Percentiles rank a stretch among this genome's conserved stretches.
These are phyloP conservation scores for Chloroclystis v-ata DNA, from an alignment of 2,888 invertebrate species.

Conservation along the genomic window DNA sequence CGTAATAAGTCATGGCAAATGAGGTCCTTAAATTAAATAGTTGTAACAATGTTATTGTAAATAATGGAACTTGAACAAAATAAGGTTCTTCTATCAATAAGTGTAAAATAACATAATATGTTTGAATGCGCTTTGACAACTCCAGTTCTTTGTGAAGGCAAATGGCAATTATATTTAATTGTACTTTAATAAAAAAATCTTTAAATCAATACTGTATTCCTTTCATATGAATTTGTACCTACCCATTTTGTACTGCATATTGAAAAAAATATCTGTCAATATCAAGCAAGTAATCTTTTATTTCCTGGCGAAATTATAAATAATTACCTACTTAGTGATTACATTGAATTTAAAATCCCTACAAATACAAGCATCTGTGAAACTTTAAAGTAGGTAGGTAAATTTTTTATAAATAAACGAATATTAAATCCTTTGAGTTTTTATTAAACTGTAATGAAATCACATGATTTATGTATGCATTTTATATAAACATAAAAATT, in stretches of 20 bases:
- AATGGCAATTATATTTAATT: background rate
- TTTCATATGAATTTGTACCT: background rate
- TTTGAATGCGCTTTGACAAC: slow-evolving; percentile 17
- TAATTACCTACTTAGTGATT: too few species aligned
- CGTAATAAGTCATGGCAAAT: background rate
- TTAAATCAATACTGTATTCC: background rate
- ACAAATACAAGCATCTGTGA: too few species aligned
- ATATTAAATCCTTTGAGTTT: too few species aligned
- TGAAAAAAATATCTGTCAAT: too few species aligned
- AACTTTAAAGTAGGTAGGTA: too few species aligned
- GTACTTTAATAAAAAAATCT: background rate
- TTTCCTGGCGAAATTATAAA: too few species aligned
- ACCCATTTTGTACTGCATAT: too few species aligned
- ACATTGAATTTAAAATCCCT: too few species aligned
- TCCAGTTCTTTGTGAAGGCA: slow-evolving; percentile 17
- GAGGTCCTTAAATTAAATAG: slow-evolving; percentile 5
- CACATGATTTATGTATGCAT: background rate
- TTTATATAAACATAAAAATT: background rate
- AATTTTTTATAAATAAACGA: too few species aligned
- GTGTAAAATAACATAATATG: slow-evolving; percentile 20
- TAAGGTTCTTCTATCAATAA: slow-evolving; percentile 15
- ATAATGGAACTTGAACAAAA: slow-evolving; percentile 15
- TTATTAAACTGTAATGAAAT: too few species aligned
- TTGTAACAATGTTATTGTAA: slow-evolving; percentile 16
- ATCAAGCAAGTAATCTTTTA: too few species aligned